Evolutionary conservation across 2,888 invertebrate species (phyloP).

Genomic region (Odontothrips loti): DNA sequence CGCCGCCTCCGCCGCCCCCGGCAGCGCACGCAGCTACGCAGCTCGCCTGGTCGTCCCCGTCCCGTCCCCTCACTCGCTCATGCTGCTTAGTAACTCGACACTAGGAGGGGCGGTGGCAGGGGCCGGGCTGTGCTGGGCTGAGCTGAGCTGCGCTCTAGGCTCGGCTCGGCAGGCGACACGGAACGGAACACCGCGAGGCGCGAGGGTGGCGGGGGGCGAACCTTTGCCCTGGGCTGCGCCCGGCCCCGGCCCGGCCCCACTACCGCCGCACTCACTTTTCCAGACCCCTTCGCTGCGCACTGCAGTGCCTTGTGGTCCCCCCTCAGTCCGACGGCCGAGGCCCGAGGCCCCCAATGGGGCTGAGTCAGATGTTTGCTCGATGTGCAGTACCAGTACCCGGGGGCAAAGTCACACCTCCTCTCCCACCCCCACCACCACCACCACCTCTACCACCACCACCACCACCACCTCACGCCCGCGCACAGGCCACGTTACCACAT

Average conservation of each 20-base stretch:
- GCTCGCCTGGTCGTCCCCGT: too few species aligned
- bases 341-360: not conserved
- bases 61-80: not conserved
- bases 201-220: not conserved
- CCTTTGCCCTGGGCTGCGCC: too few species aligned
- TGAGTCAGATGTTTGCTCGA: conserved; percentile 14
- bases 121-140: not conserved
- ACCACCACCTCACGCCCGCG: not conserved
- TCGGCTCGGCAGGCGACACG: too few species aligned
- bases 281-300: too few species aligned
- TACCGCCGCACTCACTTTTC: not conserved
- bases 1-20: not conserved
- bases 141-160: not conserved
- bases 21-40: too few species aligned
- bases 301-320: not conserved
- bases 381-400: not conserved
- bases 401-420: conserved; percentile 3
- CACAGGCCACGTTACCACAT: too few species aligned
- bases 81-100: conserved; percentile 4
- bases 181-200: not conserved
- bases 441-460: not conserved
- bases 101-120: not conserved
- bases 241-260: not conserved
- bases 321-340: not conserved
- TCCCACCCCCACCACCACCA: not conserved